These are phyloP conservation scores for Dissostichus mawsoni DNA, from an alignment of 2,113 vertebrate species.

Conservation along the genomic window DNA sequence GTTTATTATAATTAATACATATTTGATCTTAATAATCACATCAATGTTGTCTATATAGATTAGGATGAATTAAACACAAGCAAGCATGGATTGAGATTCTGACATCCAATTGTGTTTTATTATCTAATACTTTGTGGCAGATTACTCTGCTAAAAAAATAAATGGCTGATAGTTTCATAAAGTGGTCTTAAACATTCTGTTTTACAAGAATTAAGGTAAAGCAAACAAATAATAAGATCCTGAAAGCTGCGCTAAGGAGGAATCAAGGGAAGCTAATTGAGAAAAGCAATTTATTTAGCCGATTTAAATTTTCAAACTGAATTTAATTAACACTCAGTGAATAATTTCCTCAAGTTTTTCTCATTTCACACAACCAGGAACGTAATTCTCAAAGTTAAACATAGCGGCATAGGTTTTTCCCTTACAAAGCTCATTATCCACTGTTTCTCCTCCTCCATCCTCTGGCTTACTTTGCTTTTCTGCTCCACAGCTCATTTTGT, in stretches of 20 bases:
- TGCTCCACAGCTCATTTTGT: conserved; percentile 70
- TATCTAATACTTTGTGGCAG: conserved; percentile 10
- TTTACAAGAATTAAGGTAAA: conserved; percentile 49
- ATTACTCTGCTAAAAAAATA: conserved; percentile 9
- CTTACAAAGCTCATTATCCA: conserved; percentile 73
- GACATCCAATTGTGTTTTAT: conserved; percentile 8
- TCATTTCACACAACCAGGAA: conserved; percentile 64
- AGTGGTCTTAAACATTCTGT: conserved; percentile 15
- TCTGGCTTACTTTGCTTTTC: conserved; percentile 68
- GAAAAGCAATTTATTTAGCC: conserved; percentile 84
- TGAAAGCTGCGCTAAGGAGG: conserved; percentile 41
- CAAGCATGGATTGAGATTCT: neutral
- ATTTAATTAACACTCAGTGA: conserved; percentile 81
- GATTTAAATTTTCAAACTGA: conserved; percentile 82
- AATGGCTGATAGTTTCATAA: conserved; percentile 8
- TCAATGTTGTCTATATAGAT: conserved; percentile 3
- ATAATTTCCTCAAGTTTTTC: conserved; percentile 77
- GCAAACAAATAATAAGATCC: conserved; percentile 55
- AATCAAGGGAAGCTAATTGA: conserved; percentile 71
- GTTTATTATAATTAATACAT: conserved; percentile 1
- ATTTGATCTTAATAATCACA: neutral
- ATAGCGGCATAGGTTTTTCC: conserved; percentile 34
- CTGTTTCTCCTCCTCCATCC: conserved; percentile 49
- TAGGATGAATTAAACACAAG: neutral
- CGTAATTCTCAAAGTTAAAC: conserved; percentile 77